Conservation (phyloP, 2,888 invertebrate genomes). For the Parnassius glacialis region DNA sequence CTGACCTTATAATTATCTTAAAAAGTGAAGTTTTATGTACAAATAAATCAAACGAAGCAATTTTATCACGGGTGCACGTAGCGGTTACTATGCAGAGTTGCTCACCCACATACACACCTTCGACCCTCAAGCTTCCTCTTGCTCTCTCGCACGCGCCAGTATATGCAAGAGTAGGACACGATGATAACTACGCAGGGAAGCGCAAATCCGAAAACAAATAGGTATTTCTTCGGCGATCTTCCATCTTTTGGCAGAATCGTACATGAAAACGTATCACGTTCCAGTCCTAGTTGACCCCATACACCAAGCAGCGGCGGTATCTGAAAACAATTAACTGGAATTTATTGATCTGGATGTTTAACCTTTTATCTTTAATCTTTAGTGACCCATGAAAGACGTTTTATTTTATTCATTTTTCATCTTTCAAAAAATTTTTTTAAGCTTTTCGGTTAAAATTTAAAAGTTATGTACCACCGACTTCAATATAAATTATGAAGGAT, state of each 20-base stretch:
- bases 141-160: slow-evolving; percentile 88
- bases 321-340: slow-evolving; percentile 61
- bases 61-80: background rate
- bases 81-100: background rate
- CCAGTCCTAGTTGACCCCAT: slow-evolving; percentile 92
- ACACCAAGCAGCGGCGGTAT: slow-evolving; percentile 89
- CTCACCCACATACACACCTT: slow-evolving; percentile 81
- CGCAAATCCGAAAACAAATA: slow-evolving; percentile 91
- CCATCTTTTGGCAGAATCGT: slow-evolving; percentile 90
- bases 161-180: slow-evolving; percentile 92
- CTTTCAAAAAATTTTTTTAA: too few relatives aligned
- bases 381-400: too few relatives aligned
- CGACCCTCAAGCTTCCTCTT: slow-evolving; percentile 87
- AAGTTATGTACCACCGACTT: too few relatives aligned
- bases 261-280: slow-evolving; percentile 91
- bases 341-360: too few relatives aligned
- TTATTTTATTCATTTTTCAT: too few relatives aligned
- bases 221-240: slow-evolving; percentile 89
- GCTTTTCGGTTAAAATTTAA: too few relatives aligned
- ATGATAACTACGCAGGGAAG: slow-evolving; percentile 92
- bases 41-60: too few relatives aligned
- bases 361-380: too few relatives aligned
- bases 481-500: too few relatives aligned
- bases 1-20: too few relatives aligned
- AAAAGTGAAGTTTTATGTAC: too few relatives aligned